These are phyloP conservation scores for Meloe dianella DNA, from an alignment of 2,888 invertebrate genomes.

Conservation along the genomic window DNA sequence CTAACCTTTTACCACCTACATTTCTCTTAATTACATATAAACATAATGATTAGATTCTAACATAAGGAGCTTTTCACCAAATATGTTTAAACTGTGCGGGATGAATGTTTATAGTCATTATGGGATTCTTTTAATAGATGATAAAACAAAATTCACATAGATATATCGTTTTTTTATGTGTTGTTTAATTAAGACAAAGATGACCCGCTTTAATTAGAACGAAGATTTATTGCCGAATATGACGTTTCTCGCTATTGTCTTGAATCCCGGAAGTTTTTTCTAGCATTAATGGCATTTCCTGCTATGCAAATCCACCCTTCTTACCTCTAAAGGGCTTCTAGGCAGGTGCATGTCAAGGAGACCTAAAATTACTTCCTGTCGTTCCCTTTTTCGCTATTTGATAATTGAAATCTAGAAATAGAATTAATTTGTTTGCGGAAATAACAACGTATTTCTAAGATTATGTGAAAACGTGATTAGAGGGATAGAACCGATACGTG, in stretches of 20 bases:
- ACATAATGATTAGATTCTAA: not conserved
- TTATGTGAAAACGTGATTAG: not conserved
- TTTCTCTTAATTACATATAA: not conserved
- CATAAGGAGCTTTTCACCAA: not conserved
- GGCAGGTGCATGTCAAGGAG: too few relatives aligned
- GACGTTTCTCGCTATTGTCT: not conserved
- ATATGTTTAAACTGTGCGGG: not conserved
- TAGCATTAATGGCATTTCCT: too few relatives aligned
- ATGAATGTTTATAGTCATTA: not conserved
- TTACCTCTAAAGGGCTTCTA: too few relatives aligned
- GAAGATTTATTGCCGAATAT: not conserved
- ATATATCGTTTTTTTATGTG: constrained; percentile 2
- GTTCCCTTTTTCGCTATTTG: not conserved
- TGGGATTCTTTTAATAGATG: not conserved
- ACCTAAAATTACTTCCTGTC: not conserved
- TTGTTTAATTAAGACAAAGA: not conserved
- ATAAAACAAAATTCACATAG: not conserved
- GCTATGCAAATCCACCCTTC: too few relatives aligned
- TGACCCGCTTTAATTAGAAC: not conserved
- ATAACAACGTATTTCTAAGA: not conserved
- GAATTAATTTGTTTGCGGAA: not conserved
- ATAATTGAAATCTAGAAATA: not conserved
- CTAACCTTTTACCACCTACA: not conserved
- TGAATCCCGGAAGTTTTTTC: not conserved
- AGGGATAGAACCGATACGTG: not conserved